These are phyloP conservation scores for Tortricodes alternella DNA, from an alignment of 2,888 invertebrate genomes.

Conservation along the genomic window DNA sequence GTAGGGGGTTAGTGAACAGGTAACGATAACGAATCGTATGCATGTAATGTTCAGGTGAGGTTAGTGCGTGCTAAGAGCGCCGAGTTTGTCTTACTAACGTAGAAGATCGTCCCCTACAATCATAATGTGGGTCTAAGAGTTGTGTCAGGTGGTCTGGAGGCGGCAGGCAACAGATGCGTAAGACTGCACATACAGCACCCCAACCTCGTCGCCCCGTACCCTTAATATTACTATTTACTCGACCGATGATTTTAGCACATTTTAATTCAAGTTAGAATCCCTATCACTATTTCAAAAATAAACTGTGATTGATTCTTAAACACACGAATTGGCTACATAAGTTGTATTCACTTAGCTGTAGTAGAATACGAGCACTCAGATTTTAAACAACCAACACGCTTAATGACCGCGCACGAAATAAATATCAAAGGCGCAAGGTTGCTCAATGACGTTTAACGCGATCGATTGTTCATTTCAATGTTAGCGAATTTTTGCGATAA, in stretches of 20 bases:
- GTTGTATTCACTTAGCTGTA: neutral
- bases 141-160: conserved; percentile 62
- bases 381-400: conserved; percentile 3
- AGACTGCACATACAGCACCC: conserved; percentile 60
- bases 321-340: neutral
- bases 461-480: conserved; percentile 12
- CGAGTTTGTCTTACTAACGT: conserved; percentile 63
- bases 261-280: neutral
- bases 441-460: conserved; percentile 19
- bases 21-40: conserved; percentile 37
- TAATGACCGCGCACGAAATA: conserved; percentile 14
- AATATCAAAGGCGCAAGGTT: conserved; percentile 22
- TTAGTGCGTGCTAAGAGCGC: conserved; percentile 51
- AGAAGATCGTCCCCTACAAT: conserved; percentile 58
- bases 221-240: conserved; percentile 41
- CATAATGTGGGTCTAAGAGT: conserved; percentile 62
- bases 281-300: neutral
- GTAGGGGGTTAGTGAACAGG: conserved; percentile 77
- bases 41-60: conserved; percentile 62
- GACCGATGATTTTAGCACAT: conserved; percentile 5
- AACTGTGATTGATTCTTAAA: neutral
- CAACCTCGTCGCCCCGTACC: conserved; percentile 60
- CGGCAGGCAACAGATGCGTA: conserved; percentile 72
- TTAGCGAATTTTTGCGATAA: conserved; percentile 11
- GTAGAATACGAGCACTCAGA: conserved; percentile 11